Percentiles rank a stretch among this genome's conserved stretches.
phyloP scores from a whole-genome alignment of 30 jellyfish, hydroid and myxozoan species.

The Aurelia aurita complex sp. Pacific region DNA sequence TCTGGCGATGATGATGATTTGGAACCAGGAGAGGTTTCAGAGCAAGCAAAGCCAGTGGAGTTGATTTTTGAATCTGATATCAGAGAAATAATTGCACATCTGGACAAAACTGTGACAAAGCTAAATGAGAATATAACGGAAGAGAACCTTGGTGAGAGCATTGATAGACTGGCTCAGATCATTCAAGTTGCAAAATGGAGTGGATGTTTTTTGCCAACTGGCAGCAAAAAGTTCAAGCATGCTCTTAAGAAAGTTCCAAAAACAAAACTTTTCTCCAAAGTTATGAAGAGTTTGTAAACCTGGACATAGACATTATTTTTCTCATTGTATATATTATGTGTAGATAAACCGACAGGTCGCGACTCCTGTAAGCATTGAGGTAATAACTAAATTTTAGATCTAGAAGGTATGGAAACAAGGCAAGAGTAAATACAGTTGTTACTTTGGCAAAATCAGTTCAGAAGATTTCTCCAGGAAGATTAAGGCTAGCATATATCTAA shows the following conservation, averaged over 20 bases:
- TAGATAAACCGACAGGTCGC: too few relatives aligned
- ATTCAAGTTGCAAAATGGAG: constrained; percentile 84
- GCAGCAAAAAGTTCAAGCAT: constrained; percentile 52
- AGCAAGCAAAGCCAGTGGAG: constrained; percentile 52
- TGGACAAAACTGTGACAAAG: constrained; percentile 55
- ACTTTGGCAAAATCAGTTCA: too few relatives aligned
- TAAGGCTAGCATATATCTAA: too few relatives aligned
- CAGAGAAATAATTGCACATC: constrained; percentile 36
- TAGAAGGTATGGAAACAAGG: too few relatives aligned
- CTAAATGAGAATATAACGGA: constrained; percentile 41
- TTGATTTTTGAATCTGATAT: constrained; percentile 48
- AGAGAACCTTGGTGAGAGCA: constrained; percentile 65
- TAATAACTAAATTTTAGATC: too few relatives aligned
- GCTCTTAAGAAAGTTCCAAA: constrained; percentile 60
- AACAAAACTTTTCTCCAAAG: constrained; percentile 60
- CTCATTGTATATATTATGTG: too few relatives aligned
- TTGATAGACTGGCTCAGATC: constrained; percentile 72
- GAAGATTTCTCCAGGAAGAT: too few relatives aligned
- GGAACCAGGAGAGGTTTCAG: constrained; percentile 95
- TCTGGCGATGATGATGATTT: constrained; percentile 76
- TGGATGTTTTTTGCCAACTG: constrained; percentile 65
- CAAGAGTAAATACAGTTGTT: too few relatives aligned
- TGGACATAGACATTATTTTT: too few relatives aligned
- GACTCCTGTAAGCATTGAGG: too few relatives aligned
- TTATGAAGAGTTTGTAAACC: constrained; percentile 30